Percentiles rank a stretch among this genome's conserved stretches.
Evolutionary conservation across 2,797 vertebrate genomes (phyloP).

Genomic region (Graptemys geographica): DNA sequence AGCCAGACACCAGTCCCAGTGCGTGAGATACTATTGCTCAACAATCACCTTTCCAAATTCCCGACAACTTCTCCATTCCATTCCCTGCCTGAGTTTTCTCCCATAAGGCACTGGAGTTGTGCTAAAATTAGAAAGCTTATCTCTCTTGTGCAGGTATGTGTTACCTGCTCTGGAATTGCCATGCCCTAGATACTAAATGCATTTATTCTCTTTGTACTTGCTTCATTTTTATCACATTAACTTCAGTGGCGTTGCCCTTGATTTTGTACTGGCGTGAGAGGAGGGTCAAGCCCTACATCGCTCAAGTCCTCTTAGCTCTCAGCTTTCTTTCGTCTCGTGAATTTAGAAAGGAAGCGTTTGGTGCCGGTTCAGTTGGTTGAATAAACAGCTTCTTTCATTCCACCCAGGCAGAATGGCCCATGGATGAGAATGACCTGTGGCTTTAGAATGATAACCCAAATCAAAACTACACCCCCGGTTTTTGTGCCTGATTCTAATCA

Average conservation of each 20-base stretch:
- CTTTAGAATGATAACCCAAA: neutral
- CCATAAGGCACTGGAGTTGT: constrained; percentile 38
- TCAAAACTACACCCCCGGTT: no score
- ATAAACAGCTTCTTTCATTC: neutral
- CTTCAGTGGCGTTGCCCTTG: neutral
- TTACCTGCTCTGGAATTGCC: constrained; percentile 32
- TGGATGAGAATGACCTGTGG: neutral
- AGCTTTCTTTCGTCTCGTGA: neutral
- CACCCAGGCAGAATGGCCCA: neutral
- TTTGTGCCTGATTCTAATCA: neutral
- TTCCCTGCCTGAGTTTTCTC: constrained; percentile 48
- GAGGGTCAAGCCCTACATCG: neutral
- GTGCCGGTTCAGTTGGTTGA: neutral
- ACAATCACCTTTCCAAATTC: constrained; percentile 64
- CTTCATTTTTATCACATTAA: neutral
- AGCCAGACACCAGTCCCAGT: constrained; percentile 15
- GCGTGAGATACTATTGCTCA: constrained; percentile 17
- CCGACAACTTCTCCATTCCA: constrained; percentile 59
- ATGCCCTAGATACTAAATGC: neutral
- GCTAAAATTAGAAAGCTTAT: constrained; percentile 71
- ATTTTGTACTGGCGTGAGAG: neutral
- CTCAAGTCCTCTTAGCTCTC: neutral
- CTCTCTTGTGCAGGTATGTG: constrained; percentile 11
- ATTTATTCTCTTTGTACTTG: neutral
- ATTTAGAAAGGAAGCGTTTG: neutral